Evolutionary conservation across 1,140 invertebrate species (phyloP), one percentile per base, ranked within the genome.

Genomic region (Chrysopa pallens): DNA sequence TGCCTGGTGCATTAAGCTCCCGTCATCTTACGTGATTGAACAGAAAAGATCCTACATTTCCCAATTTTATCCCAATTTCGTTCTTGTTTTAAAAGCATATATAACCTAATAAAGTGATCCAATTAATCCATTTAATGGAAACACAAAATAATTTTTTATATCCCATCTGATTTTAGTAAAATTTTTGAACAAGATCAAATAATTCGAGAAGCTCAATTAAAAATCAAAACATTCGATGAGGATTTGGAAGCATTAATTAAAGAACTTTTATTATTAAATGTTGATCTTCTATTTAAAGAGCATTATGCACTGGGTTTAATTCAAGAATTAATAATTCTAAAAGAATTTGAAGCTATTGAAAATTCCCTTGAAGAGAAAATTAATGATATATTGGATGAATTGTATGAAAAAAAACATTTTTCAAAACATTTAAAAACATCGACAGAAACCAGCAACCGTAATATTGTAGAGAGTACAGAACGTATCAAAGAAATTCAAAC

Each of bases 311-410:
- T 84, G n/a, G 79, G 77, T 11, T 54, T 86, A 8, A 78, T 84
- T 60, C 77, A 84, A 57, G 84, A 89, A 60, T 64, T 87, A 47
- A 68, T 79, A 9, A 73, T 88, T 37, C 56, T 89, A 1, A 79
- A 76, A 51, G 72, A 81, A 28, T 86, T 74, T 53, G 81, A 88
- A 57, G 67, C 70, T 38, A 66, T 70, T 38, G 84, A 90, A 59
- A 71, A 77, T 45, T 51, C 65, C 27, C 59, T 87, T 11, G 67
- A 68, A 9, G 63, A 68, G 23, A 73, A 70, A 53, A 71, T 81
- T 11, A 52, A 70, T 56, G 54, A 43, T 11, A 73, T 77, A 64
- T 52, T 70, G 40, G 58, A 72, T 54, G 63, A 78, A 58, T 70
- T 75, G 43, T 46, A 65, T 29, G 64, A 69, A 38, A 64, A 69